These are phyloP conservation scores for Siniperca undulata DNA, from an alignment of 2,797 vertebrate species.

Conservation along the genomic window DNA sequence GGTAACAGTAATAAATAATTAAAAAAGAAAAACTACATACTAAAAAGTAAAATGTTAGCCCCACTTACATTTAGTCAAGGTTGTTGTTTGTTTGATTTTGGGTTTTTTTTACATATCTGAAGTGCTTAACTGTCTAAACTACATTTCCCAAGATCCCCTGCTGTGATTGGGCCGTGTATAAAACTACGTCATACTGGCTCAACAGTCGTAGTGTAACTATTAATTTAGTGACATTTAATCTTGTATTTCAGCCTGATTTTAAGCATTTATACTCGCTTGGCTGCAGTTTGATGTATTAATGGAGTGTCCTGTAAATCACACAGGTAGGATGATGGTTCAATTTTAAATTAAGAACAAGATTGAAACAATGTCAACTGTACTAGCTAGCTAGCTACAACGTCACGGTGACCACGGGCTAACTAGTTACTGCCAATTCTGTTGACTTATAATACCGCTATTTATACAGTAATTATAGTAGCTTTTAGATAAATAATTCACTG, in stretches of 20 bases:
- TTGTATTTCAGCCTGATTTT: background rate
- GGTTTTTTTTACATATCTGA: background rate
- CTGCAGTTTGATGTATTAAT: slow-evolving; percentile 52
- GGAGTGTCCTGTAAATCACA: slow-evolving; percentile 70
- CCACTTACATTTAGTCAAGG: background rate
- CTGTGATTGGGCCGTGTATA: background rate
- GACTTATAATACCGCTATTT: background rate
- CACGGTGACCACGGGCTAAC: background rate
- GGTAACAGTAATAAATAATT: background rate
- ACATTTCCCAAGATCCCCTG: slow-evolving; percentile 74
- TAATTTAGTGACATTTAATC: slow-evolving; percentile 1
- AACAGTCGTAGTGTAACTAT: background rate
- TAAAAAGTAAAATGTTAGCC: background rate
- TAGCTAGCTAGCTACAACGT: background rate
- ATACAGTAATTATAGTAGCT: background rate
- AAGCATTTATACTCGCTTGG: background rate
- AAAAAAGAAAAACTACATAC: background rate
- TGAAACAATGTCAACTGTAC: background rate
- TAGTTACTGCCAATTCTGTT: background rate
- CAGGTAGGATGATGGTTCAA: slow-evolving; percentile 62
- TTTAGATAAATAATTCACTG: background rate
- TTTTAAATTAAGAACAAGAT: background rate
- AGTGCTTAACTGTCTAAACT: slow-evolving; percentile 18
- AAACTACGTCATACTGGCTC: slow-evolving; percentile 1
- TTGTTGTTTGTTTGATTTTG: too few relatives aligned